These are phyloP conservation scores for Melanocharis versteri DNA, from an alignment of 2,113 vertebrate species.

Conservation along the genomic window DNA sequence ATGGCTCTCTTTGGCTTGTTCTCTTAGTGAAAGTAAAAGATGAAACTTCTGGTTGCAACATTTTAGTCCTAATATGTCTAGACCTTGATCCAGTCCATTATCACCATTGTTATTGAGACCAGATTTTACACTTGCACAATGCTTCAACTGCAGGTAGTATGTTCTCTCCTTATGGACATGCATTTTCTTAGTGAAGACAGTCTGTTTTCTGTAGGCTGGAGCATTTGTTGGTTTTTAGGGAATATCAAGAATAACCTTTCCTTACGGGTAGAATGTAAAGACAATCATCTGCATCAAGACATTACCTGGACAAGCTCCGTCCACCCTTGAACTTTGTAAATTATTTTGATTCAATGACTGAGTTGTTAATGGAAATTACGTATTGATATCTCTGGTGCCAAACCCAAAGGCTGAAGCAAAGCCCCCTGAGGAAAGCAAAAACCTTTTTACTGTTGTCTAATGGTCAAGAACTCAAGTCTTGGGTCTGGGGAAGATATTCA, in stretches of 20 bases:
- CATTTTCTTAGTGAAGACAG: neutral
- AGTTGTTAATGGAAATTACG: neutral
- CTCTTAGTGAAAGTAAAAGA: neutral
- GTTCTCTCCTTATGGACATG: neutral
- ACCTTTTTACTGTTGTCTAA: neutral
- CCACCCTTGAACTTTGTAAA: neutral
- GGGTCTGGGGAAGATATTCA: neutral
- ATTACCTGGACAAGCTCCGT: neutral
- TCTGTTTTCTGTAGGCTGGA: neutral
- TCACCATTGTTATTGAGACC: neutral
- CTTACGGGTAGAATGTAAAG: neutral
- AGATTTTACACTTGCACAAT: neutral
- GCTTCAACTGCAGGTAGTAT: neutral
- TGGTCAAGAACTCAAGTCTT: neutral
- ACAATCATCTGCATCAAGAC: neutral
- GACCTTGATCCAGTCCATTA: neutral
- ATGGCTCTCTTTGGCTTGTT: neutral
- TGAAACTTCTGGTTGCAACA: neutral
- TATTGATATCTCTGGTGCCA: neutral
- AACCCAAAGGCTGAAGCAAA: neutral
- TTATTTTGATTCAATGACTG: neutral
- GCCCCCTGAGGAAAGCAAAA: neutral
- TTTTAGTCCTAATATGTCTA: neutral
- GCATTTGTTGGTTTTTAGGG: neutral
- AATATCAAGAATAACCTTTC: neutral